phyloP scores from a whole-genome alignment of 2,113 vertebrate species.

The Salminus brasiliensis region DNA sequence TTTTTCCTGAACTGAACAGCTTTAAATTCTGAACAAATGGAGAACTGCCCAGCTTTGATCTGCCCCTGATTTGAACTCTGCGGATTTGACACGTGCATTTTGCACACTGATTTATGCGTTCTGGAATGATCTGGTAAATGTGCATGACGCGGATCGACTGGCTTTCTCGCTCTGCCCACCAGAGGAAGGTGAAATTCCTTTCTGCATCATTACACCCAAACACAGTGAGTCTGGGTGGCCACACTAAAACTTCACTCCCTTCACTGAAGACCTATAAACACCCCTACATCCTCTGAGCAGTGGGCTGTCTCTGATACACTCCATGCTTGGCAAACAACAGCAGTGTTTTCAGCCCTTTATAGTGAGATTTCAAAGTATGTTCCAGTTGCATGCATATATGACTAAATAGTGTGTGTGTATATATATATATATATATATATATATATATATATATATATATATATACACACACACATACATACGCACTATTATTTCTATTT shows the following conservation, averaged over 20 bases:
- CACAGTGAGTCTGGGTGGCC: constrained; percentile 42
- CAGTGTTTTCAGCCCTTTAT: neutral
- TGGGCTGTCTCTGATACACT: neutral
- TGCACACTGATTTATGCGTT: neutral
- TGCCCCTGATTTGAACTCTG: constrained; percentile 10
- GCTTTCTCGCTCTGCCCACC: neutral
- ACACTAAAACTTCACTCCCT: constrained; percentile 18
- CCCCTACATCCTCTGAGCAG: constrained; percentile 1
- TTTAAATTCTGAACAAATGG: neutral
- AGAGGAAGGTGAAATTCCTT: constrained; percentile 51
- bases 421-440: too few relatives aligned
- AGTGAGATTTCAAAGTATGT: neutral
- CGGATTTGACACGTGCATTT: neutral
- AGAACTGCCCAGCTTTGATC: neutral
- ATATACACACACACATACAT: too few relatives aligned
- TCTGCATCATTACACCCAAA: constrained; percentile 44
- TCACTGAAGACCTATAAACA: constrained; percentile 15
- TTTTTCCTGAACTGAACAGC: too few relatives aligned
- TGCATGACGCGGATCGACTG: constrained; percentile 16
- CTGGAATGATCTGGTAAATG: neutral
- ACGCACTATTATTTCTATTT: too few relatives aligned
- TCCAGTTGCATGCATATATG: neutral
- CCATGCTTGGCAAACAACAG: neutral
- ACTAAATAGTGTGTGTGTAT: too few relatives aligned
- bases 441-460: too few relatives aligned